Evolutionary conservation across 2,888 invertebrate species (phyloP).

Genomic region (Pardosa pseudoannulata): DNA sequence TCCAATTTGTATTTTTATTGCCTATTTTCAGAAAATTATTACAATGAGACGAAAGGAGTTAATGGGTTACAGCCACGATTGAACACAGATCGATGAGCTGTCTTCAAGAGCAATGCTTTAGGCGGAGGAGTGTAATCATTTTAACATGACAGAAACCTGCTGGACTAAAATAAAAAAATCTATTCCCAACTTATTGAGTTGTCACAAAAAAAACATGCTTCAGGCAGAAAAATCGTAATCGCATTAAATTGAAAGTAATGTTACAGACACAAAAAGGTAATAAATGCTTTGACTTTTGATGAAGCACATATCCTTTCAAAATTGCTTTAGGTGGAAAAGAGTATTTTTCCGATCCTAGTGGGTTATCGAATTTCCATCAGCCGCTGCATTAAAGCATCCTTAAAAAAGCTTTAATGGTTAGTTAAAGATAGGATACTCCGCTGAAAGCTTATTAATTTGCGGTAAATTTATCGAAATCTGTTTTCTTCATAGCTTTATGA

Average conservation of each 20-base stretch:
- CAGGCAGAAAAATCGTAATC: neutral
- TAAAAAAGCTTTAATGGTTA: neutral
- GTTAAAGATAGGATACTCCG: neutral
- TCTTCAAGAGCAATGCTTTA: conserved; percentile 52
- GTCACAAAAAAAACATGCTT: conserved; percentile 1
- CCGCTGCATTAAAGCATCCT: neutral
- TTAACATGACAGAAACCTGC: conserved; percentile 67
- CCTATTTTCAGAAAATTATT: neutral
- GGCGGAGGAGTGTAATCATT: conserved; percentile 52
- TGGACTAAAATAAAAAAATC: conserved; percentile 64
- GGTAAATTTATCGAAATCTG: too few relatives aligned
- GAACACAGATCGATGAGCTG: conserved; percentile 45
- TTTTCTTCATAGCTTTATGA: too few relatives aligned
- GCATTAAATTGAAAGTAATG: conserved; percentile 2
- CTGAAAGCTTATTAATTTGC: too few relatives aligned
- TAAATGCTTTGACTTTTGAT: conserved; percentile 54
- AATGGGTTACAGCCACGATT: conserved; percentile 57
- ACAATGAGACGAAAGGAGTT: conserved; percentile 33
- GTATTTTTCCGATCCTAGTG: neutral
- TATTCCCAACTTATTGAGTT: neutral
- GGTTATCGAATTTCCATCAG: neutral
- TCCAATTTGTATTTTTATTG: neutral
- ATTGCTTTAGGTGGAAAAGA: conserved; percentile 32
- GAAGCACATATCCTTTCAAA: conserved; percentile 52
- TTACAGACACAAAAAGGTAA: neutral